Evolutionary conservation across 2,113 vertebrate species (phyloP).

Genomic region (Triplophysa rosa): DNA sequence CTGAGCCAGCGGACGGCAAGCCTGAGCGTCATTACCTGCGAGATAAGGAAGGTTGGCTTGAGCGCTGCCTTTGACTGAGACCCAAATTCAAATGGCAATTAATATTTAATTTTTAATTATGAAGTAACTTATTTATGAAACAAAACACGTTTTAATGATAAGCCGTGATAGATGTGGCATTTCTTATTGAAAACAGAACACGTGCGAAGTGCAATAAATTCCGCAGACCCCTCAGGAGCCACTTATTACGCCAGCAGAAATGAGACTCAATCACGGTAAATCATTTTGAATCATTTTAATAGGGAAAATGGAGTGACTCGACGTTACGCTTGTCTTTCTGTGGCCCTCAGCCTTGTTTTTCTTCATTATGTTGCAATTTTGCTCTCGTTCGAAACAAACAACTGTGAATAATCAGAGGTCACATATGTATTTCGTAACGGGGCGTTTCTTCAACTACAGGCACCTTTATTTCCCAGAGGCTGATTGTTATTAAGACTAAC

Average conservation of each 20-base stretch:
- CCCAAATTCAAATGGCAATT: neutral
- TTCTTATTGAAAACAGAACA: neutral
- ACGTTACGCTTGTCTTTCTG: neutral
- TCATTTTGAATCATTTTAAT: constrained; percentile 25
- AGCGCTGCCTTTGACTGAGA: constrained; percentile 2
- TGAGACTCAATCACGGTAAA: neutral
- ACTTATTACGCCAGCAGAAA: constrained; percentile 1
- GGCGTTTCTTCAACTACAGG: neutral
- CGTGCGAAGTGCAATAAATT: constrained; percentile 5
- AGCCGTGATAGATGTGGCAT: neutral
- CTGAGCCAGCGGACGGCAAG: constrained; percentile 8
- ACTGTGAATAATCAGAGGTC: neutral
- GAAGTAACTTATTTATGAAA: neutral
- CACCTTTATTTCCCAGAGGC: too few relatives aligned
- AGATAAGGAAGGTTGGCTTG: constrained; percentile 22
- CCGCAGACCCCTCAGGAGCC: neutral
- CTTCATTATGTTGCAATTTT: neutral
- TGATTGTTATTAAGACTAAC: too few relatives aligned
- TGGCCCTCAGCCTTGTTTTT: neutral
- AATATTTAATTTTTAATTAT: neutral
- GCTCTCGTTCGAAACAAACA: neutral
- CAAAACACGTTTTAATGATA: neutral
- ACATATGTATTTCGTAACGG: neutral
- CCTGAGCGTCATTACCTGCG: neutral
- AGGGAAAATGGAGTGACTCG: neutral